Percentiles rank a stretch among this genome's conserved stretches.
Conservation (phyloP, 2,113 vertebrate genomes). For the Bombycilla garrulus region DNA sequence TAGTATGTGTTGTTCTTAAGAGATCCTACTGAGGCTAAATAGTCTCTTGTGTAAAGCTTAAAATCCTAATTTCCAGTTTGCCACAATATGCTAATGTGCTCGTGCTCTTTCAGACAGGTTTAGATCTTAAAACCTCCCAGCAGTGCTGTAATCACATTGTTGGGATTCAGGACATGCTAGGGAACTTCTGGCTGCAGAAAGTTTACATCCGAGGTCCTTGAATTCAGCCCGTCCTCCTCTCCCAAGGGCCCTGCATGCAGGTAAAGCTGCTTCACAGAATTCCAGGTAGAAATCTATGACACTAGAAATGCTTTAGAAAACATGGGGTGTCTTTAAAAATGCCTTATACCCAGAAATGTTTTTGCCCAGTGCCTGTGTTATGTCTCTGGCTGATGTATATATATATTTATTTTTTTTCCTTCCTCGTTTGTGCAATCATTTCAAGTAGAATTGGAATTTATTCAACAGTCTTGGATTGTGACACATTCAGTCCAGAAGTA, state of each 20-base stretch:
- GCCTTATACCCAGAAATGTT: not conserved
- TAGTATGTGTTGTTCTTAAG: constrained; percentile 30
- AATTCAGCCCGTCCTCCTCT: not conserved
- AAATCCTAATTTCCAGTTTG: constrained; percentile 54
- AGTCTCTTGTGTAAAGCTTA: constrained; percentile 41
- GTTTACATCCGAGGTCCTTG: not conserved
- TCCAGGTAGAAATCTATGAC: not conserved
- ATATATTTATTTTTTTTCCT: not conserved
- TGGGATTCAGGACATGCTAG: not conserved
- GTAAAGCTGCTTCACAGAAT: not conserved
- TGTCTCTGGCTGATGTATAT: not conserved
- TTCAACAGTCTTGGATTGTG: not conserved
- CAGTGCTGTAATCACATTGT: not conserved
- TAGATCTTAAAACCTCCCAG: not conserved
- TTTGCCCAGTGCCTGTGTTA: not conserved
- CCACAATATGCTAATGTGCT: not conserved
- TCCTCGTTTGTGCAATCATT: not conserved
- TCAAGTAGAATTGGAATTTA: not conserved
- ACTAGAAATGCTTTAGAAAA: not conserved
- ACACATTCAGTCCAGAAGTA: not conserved
- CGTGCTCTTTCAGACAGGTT: constrained; percentile 1
- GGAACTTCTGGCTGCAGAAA: not conserved
- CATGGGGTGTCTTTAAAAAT: not conserved
- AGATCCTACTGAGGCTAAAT: constrained; percentile 18
- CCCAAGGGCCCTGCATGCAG: not conserved